Evolutionary conservation across 35 echinoderm and acorn worm genomes (phyloP).

Genomic region (Nesometra sesokonis): DNA sequence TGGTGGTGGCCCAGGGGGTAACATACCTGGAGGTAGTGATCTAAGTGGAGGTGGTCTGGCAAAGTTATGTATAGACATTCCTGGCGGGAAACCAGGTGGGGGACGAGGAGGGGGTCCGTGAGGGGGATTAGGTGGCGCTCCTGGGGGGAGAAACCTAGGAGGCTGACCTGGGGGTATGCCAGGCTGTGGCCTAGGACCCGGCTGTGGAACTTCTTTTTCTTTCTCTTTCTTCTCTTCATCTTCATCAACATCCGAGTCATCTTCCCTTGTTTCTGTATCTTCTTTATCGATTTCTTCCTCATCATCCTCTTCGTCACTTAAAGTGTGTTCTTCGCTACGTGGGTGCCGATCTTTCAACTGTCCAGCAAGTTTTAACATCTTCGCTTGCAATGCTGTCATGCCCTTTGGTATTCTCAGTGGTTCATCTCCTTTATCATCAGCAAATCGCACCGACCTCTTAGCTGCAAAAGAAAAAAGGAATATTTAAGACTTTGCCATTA

Average conservation of each 20-base stretch:
- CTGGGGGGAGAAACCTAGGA: not conserved
- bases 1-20: slow-evolving; percentile 60
- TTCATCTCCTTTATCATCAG: slow-evolving; percentile 41
- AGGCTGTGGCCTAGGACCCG: not conserved
- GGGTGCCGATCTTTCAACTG: slow-evolving; percentile 17
- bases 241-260: not conserved
- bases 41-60: slow-evolving; percentile 53
- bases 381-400: slow-evolving; percentile 89
- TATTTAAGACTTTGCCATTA: no score
- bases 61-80: slow-evolving; percentile 57
- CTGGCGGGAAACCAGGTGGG: slow-evolving; percentile 58
- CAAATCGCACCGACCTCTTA: slow-evolving; percentile 18
- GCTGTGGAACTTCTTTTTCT: not conserved
- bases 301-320: slow-evolving; percentile 4
- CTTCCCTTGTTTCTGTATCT: slow-evolving; percentile 36
- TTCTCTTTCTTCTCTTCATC: not conserved
- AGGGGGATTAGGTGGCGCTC: slow-evolving; percentile 17
- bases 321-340: slow-evolving; percentile 10
- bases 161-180: not conserved
- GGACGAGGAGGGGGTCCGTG: slow-evolving; percentile 44
- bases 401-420: slow-evolving; percentile 50
- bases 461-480: slow-evolving; percentile 8
- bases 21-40: slow-evolving; percentile 61
- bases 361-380: slow-evolving; percentile 87
- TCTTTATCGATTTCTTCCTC: slow-evolving; percentile 55